A percentile compares a stretch with the other conserved stretches of the same genome.
Conservation (phyloP, 1,140 invertebrate species). For the Drosophila novamexicana region DNA sequence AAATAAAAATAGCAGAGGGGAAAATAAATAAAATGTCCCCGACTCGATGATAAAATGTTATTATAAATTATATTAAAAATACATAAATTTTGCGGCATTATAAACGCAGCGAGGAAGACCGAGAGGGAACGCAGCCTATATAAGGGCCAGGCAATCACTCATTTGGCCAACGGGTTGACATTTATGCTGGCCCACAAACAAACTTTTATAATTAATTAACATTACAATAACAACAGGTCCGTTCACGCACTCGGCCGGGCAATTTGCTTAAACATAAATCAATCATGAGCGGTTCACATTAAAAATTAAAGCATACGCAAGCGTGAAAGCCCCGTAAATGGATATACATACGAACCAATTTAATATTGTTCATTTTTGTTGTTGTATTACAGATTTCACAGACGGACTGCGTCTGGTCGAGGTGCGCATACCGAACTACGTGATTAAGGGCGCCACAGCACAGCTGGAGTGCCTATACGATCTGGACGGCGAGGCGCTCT, state of each 20-base stretch:
- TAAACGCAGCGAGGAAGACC: constrained; percentile 7
- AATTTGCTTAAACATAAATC: constrained; percentile 73
- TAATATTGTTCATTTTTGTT: constrained; percentile 17
- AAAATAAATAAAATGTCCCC: constrained; percentile 39
- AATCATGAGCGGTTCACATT: constrained; percentile 63
- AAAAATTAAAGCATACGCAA: constrained; percentile 54
- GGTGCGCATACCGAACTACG: constrained; percentile 88
- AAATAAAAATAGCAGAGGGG: constrained; percentile 10
- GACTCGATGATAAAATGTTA: constrained; percentile 61
- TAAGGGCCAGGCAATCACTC: constrained; percentile 61
- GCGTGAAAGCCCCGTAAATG: constrained; percentile 3
- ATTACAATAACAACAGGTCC: constrained; percentile 44
- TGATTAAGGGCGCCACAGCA: constrained; percentile 87
- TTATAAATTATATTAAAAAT: constrained; percentile 75
- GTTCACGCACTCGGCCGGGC: constrained; percentile 19
- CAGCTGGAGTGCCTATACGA: constrained; percentile 88
- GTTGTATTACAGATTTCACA: constrained; percentile 75
- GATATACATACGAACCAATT: constrained; percentile 12
- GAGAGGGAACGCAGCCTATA: not conserved
- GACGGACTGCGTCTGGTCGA: constrained; percentile 87
- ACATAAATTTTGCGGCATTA: constrained; percentile 61
- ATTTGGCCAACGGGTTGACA: constrained; percentile 65
- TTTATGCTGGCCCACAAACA: constrained; percentile 57
- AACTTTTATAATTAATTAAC: constrained; percentile 82
- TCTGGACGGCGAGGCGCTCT: constrained; percentile 88